Base-by-base conservation (phyloP, 2,888 invertebrate genomes). In the Hirtodrosophila duncani region DNA sequence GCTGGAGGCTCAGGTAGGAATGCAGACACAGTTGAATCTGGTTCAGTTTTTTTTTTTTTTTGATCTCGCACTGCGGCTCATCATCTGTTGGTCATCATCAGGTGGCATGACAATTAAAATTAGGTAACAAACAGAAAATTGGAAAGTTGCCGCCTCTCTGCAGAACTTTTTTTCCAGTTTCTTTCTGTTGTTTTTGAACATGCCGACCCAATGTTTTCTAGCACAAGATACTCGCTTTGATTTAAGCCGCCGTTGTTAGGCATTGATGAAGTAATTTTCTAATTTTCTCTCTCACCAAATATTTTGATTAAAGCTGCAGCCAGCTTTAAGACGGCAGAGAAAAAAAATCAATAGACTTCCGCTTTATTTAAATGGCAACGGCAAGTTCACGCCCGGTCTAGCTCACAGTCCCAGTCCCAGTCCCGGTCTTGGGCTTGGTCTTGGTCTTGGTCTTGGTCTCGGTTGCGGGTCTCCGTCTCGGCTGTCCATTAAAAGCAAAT, bases 51-150 rank as follows among this genome's bases (percentile, higher is more conserved):
- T n/a, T n/a, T n/a, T n/a, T n/a, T n/a, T n/a, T n/a, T n/a, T n/a
- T n/a, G 10, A 26, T 31, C 37, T n/a, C 6, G 33, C 14, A 8
- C 42, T 23, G 26, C 16, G 45, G 48, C 42, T 38, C 48, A 57
- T 55, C 55, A 56, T 20, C 30, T 29, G 31, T 21, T 41, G 26
- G n/a, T 26, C 51, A 56, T 64, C 70, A 74, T 77, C 75, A 77
- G 75, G 81, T 77, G 81, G 81, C 81, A 81, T 77, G 75, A 77
- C 81, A 77, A 79, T 81, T 77, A 79, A 81, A 77, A 81, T 72
- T 67, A 81, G 80, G 75, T 75, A 81, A 81, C 81, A 78, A 79
- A 48, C 49, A 78, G 75, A 70, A 77, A 81, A 81, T 77, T 77
- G 59, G 77, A 81, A 75, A 75, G 80, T 75, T 62, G 58, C 81